phyloP scores from a whole-genome alignment of 2,113 vertebrate genomes.

The Notothenia coriiceps region DNA sequence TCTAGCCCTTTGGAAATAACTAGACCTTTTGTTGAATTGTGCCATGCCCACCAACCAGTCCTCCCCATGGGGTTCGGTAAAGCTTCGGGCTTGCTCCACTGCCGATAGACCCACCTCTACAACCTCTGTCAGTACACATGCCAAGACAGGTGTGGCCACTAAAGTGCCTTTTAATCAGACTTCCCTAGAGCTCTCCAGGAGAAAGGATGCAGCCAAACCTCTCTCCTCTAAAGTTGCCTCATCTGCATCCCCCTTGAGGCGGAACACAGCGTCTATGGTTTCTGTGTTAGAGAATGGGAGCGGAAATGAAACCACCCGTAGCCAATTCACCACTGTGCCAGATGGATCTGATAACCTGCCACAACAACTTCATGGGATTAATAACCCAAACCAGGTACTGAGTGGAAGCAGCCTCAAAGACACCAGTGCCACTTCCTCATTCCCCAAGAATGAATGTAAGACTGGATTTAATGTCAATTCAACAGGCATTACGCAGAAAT shows the following conservation, averaged over 20 bases:
- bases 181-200: slow-evolving; percentile 11
- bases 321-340: slow-evolving; percentile 39
- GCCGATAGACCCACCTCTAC: slow-evolving; percentile 73
- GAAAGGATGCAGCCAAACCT: slow-evolving; percentile 29
- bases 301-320: slow-evolving; percentile 24
- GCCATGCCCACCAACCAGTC: slow-evolving; percentile 85
- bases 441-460: slow-evolving; percentile 3
- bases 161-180: slow-evolving; percentile 87
- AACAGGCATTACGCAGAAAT: background rate
- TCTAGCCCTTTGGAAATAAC: slow-evolving; percentile 26
- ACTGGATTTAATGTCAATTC: background rate
- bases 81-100: slow-evolving; percentile 9
- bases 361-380: slow-evolving; percentile 1
- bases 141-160: slow-evolving; percentile 53
- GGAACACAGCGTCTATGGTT: background rate
- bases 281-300: background rate
- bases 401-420: background rate
- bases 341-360: slow-evolving; percentile 22
- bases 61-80: slow-evolving; percentile 54
- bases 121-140: slow-evolving; percentile 2
- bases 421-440: background rate
- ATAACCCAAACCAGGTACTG: background rate
- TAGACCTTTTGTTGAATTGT: slow-evolving; percentile 1
- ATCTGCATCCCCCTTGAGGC: slow-evolving; percentile 31
- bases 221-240: slow-evolving; percentile 22